Conservation (phyloP, 2,113 vertebrate species). For the Malurus melanocephalus region DNA sequence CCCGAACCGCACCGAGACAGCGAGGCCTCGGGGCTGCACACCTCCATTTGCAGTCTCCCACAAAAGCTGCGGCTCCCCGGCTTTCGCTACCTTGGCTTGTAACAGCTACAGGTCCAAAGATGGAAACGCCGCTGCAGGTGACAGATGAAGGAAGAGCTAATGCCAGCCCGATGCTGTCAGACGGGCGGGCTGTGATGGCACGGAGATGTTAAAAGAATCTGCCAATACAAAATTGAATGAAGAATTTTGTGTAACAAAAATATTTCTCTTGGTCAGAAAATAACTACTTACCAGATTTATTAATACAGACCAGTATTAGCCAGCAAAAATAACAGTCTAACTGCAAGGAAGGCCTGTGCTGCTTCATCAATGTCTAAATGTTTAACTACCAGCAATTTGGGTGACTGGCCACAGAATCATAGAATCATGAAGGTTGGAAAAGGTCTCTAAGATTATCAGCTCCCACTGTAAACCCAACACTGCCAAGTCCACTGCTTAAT, state of each 20-base stretch:
- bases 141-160: neutral
- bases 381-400: neutral
- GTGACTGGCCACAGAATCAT: neutral
- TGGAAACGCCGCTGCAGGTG: neutral
- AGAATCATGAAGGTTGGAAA: neutral
- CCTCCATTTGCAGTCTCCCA: rapidly evolving
- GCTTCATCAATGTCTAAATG: neutral
- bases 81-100: neutral
- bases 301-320: neutral
- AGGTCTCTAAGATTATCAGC: neutral
- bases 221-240: neutral
- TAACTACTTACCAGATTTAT: neutral
- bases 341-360: neutral
- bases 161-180: neutral
- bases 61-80: neutral
- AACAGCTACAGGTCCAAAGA: neutral
- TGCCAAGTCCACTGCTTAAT: neutral
- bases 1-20: rapidly evolving
- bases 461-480: neutral
- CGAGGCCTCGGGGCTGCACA: rapidly evolving
- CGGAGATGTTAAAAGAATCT: neutral
- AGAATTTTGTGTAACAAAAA: rapidly evolving
- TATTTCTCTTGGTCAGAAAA: neutral
- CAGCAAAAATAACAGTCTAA: neutral
- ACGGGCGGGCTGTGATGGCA: neutral